Conservation (phyloP, 2,113 vertebrate species). For the Tonatia bakeri region DNA sequence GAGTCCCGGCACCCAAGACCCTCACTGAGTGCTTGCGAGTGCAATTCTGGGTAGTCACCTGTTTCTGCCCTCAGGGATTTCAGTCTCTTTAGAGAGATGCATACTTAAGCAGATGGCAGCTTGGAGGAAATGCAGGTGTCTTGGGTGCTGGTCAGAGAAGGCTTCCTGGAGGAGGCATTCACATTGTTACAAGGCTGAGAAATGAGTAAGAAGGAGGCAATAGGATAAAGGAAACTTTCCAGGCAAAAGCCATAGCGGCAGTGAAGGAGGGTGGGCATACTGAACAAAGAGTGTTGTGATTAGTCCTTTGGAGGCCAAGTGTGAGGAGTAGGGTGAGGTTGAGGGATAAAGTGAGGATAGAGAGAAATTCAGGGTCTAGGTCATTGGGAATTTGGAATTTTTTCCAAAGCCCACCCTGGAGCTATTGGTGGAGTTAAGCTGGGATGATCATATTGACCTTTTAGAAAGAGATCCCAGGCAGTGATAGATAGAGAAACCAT, state of each 20-base stretch:
- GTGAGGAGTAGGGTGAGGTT: background rate
- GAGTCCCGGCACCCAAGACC: background rate
- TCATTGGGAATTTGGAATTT: background rate
- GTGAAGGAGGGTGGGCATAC: background rate
- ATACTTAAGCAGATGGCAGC: background rate
- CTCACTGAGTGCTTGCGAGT: background rate
- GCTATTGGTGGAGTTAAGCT: background rate
- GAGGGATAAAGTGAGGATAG: background rate
- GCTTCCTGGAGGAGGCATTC: background rate
- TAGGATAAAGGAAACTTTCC: background rate
- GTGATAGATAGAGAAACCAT: background rate
- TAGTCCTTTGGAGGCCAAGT: background rate
- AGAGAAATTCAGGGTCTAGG: background rate
- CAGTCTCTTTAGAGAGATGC: background rate
- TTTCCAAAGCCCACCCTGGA: background rate
- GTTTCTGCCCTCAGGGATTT: background rate
- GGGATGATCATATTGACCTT: background rate
- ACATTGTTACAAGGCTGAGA: background rate
- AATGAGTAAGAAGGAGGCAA: background rate
- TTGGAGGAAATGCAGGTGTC: background rate
- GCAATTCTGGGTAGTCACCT: accelerated
- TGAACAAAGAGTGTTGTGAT: background rate
- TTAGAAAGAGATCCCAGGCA: background rate
- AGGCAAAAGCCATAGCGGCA: background rate
- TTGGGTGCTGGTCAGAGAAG: background rate